Base-by-base conservation (phyloP, 1,140 invertebrate species). In the Drosophila virilis region DNA sequence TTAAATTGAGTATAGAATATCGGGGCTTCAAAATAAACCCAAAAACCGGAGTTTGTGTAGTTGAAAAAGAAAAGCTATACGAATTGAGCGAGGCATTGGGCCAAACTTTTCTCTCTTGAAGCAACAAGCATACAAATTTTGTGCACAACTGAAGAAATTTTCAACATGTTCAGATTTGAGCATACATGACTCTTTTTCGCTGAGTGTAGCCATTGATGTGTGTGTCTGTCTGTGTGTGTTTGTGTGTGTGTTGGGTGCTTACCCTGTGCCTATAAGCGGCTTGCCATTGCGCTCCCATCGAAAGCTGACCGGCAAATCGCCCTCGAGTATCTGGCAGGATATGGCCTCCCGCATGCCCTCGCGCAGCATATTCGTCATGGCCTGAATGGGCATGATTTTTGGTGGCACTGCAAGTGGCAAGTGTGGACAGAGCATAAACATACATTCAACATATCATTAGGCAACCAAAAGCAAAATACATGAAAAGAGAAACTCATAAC, bases 261-360 rank as follows among this genome's bases (percentile, higher is more conserved):
- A 92, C 92, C 92, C 88, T 0, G 91, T 86, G 45, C 89, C 88
- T 46, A 92, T 89, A 43, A 96, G 94, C 2, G 94, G 93, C 81
- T 96, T 94, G 35, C 96, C 96, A 92, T 98, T 96, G 90, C 96
- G 95, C 88, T 96, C 96, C 96, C 96, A 97, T 32, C 95, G 94
- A 92, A 99, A 97, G 62, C 95, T 96, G 72, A 99, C 96, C 15
- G 98, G 98, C 71, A 97, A 94, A 94, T 99, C 98, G 10, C 98
- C 98, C 93, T 98, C 97, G 89, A 98, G 95, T 77, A 99, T 97
- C 86, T 97, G 96, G 93, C 98, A 99, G 64, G 97, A 96, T 74
- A 99, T 97, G 32, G 97, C 97, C 8, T 97, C 97, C 66, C 98
- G 94, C 94, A 98, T 98, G 10, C 98, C 98, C 93, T 98, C 97